Conservation (phyloP, 64 coral and sea anemone species). For the Stylophora pistillata region DNA sequence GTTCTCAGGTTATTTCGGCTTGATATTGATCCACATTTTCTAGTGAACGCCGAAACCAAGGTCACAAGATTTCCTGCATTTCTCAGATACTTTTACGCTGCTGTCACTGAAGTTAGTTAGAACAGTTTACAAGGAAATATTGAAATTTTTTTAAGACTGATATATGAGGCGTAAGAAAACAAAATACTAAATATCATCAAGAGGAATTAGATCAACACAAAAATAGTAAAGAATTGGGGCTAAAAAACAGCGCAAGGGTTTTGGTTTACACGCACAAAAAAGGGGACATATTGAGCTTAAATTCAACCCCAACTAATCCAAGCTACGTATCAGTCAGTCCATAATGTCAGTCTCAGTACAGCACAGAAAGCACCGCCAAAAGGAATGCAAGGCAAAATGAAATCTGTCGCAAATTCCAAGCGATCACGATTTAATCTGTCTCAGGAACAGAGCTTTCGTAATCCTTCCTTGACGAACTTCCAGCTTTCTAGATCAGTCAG, state of each 20-base stretch:
- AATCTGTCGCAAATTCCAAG: conserved; percentile 51
- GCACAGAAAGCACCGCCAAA: conserved; percentile 13
- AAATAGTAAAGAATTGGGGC: too few relatives aligned
- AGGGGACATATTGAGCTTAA: not conserved
- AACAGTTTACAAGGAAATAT: not conserved
- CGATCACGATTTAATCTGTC: conserved; percentile 49
- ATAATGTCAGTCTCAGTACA: not conserved
- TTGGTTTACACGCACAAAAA: not conserved
- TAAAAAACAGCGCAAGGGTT: not conserved
- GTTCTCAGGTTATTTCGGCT: not conserved
- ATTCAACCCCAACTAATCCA: not conserved
- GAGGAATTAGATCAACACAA: too few relatives aligned
- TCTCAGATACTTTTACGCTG: conserved; percentile 15
- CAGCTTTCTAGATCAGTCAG: conserved; percentile 41
- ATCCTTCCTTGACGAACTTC: conserved; percentile 49
- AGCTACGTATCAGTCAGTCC: not conserved
- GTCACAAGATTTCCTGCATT: conserved; percentile 10
- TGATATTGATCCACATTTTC: not conserved
- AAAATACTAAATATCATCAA: not conserved
- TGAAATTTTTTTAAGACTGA: too few relatives aligned
- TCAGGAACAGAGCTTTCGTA: conserved; percentile 33
- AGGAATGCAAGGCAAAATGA: conserved; percentile 32
- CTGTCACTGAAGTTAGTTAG: not conserved
- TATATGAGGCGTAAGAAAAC: not conserved
- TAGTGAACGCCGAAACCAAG: not conserved